Percentiles rank a stretch among this genome's conserved stretches.
These are phyloP conservation scores for Philonicus albiceps DNA, from an alignment of 2,888 invertebrate species.

Conservation along the genomic window DNA sequence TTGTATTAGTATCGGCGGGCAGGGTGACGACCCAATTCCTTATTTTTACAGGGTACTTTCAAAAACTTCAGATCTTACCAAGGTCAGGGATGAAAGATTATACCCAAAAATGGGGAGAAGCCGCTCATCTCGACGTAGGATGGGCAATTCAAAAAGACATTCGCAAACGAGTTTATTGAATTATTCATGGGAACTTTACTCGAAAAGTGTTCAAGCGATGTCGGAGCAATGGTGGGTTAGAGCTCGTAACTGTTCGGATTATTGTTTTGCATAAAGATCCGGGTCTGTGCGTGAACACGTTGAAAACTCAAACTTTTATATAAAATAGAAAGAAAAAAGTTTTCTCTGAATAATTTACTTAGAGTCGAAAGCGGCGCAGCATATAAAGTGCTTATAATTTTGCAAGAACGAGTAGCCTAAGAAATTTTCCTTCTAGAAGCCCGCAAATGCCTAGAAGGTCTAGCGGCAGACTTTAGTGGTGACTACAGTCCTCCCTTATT, in stretches of 20 bases:
- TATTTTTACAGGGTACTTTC: not conserved
- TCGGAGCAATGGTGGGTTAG: slow-evolving; percentile 1
- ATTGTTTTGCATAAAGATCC: slow-evolving; percentile 43
- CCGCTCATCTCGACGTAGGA: not conserved
- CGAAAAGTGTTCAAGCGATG: slow-evolving; percentile 14
- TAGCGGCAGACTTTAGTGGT: not conserved
- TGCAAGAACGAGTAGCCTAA: not conserved
- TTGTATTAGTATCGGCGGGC: not conserved
- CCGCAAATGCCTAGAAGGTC: not conserved
- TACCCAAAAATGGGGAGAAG: not conserved
- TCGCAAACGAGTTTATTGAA: slow-evolving; percentile 36
- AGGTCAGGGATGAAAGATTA: slow-evolving; percentile 27
- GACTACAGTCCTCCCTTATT: not conserved
- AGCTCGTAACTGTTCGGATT: slow-evolving; percentile 33
- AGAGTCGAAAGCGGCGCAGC: not conserved
- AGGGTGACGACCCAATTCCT: not conserved
- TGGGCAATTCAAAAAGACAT: slow-evolving; percentile 18
- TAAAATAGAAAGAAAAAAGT: not conserved
- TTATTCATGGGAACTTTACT: slow-evolving; percentile 36
- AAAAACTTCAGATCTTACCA: not conserved
- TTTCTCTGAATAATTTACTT: slow-evolving; percentile 25
- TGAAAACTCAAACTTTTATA: slow-evolving; percentile 35
- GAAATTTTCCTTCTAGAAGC: not conserved
- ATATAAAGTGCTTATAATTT: slow-evolving; percentile 5
- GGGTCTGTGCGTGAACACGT: slow-evolving; percentile 44